A percentile compares a stretch with the other conserved stretches of the same genome.
phyloP scores from a whole-genome alignment of 1,140 invertebrate genomes.

The Hydropsyche tenuis region DNA sequence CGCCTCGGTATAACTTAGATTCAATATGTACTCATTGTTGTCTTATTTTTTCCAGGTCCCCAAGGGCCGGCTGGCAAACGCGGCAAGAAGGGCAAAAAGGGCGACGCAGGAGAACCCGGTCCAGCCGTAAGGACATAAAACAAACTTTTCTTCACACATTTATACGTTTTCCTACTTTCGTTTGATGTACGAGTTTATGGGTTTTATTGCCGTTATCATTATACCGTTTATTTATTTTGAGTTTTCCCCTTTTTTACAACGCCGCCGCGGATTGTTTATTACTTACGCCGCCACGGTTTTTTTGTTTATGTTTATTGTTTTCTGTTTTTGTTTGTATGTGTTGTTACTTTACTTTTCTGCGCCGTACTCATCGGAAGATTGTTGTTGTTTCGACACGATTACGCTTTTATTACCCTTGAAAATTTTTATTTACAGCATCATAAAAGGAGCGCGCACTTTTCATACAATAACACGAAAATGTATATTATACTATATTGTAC shows the following conservation, averaged over 20 bases:
- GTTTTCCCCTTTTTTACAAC: constrained; percentile 46
- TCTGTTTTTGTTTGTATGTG: not conserved
- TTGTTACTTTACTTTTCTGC: too few species aligned
- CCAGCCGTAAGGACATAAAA: constrained; percentile 68
- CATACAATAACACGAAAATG: too few species aligned
- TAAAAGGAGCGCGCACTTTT: too few species aligned
- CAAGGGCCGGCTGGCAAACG: constrained; percentile 80
- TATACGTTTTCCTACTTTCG: constrained; percentile 27
- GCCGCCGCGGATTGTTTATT: constrained; percentile 8
- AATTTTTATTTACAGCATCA: constrained; percentile 1
- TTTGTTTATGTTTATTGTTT: constrained; percentile 1
- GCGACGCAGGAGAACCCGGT: constrained; percentile 80
- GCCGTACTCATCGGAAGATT: not conserved
- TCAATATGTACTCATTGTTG: not conserved
- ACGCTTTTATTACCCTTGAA: constrained; percentile 45
- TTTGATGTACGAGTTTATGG: constrained; percentile 19
- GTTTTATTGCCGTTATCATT: not conserved
- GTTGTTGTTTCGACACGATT: not conserved
- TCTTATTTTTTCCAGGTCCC: constrained; percentile 66
- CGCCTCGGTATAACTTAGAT: not conserved
- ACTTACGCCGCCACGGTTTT: constrained; percentile 16
- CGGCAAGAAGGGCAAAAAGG: constrained; percentile 89
- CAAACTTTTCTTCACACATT: constrained; percentile 41
- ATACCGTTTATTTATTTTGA: constrained; percentile 42
- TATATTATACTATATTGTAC: too few species aligned